Base-by-base conservation (phyloP, 1,140 invertebrate genomes). In the Sitodiplosis mosellana region DNA sequence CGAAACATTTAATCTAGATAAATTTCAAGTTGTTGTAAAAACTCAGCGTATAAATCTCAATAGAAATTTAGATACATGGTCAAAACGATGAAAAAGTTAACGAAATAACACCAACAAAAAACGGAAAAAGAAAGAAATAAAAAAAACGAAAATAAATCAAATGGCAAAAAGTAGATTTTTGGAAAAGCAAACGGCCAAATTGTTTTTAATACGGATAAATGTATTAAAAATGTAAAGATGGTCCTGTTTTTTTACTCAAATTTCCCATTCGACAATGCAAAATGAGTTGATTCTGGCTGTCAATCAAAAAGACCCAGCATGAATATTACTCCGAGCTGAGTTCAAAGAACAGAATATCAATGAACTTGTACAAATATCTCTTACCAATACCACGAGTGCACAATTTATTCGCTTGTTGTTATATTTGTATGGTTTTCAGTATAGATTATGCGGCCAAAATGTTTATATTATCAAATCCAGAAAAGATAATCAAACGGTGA, bases 371-470 rank as follows among this genome's bases (percentile, higher is more conserved):
- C 15, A 47, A 48, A 34, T 44, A 27, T 27, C 27, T 43, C 6
- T n/a, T 5, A 27, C 27, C 27, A 27, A 33, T 17, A 45, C 21
- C 38, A 49, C 50, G 52, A n/a, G 10, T 27, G 27, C 27, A 27
- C 27, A 27, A 27, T 27, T 27, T 27, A 51, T 51, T 55, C 48
- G 49, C 49, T 46, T 51, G n/a, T n/a, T n/a, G n/a, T n/a, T n/a
- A n/a, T n/a, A n/a, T 33, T 48, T 36, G 51, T 27, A 27, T 27
- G 4, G 27, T 10, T 5, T 27, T 27, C 27, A 27, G 10, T 27
- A 5, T 27, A 27, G 27, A 27, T 27, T 27, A 27, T 27, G 27
- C 10, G 27, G 10, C 27, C 27, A 27, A 27, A 27, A 27, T 27
- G 10, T 10, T 5, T 27, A 27, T 27, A 27, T 27, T 27, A 27